Conservation (phyloP, 2,888 invertebrate species). For the Boloria euphrosyne region DNA sequence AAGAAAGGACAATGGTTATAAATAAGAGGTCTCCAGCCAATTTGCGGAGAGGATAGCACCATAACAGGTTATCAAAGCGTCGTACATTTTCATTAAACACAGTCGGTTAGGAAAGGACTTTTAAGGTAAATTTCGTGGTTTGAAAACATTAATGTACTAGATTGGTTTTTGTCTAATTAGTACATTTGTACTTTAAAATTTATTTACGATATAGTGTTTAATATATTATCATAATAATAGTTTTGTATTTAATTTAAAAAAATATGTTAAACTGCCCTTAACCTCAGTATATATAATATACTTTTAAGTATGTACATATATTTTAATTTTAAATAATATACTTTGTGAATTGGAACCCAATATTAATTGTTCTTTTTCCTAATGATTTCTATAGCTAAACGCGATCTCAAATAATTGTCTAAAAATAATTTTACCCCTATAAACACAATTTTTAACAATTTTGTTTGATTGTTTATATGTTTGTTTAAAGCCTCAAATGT, state of each 20-base stretch:
- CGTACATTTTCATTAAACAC: constrained; percentile 75
- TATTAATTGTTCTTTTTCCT: too few species aligned
- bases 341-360: too few species aligned
- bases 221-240: too few species aligned
- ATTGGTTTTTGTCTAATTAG: constrained; percentile 36
- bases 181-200: not conserved
- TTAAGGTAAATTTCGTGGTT: constrained; percentile 51
- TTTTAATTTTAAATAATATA: too few species aligned
- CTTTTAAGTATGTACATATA: too few species aligned
- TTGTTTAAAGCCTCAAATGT: too few species aligned
- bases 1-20: constrained; percentile 56
- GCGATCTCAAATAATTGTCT: too few species aligned
- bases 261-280: not conserved
- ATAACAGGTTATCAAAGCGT: constrained; percentile 77
- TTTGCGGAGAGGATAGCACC: constrained; percentile 61
- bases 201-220: not conserved
- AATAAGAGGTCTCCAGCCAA: constrained; percentile 63
- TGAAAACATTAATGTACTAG: constrained; percentile 43
- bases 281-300: too few species aligned
- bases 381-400: too few species aligned
- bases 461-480: too few species aligned
- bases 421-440: not conserved
- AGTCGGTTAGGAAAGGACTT: constrained; percentile 51
- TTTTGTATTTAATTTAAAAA: not conserved
- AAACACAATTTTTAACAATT: too few species aligned